Conservation (phyloP, 2,888 invertebrate species). For the Heliconius cydno region DNA sequence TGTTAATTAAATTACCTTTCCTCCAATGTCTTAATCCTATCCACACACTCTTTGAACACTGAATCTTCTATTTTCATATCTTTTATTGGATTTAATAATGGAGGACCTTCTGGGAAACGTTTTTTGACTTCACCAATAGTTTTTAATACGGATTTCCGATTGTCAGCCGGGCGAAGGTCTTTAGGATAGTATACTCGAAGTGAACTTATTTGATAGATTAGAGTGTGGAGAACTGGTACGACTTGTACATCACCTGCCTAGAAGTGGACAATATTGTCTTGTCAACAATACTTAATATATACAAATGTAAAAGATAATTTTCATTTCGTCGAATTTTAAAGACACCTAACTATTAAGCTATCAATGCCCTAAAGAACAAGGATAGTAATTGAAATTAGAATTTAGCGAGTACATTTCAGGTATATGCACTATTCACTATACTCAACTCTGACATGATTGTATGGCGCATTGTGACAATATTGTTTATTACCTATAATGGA, state of each 20-base stretch:
- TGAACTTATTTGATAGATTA: constrained; percentile 94
- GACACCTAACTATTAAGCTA: too few species aligned
- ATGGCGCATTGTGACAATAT: too few species aligned
- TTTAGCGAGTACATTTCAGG: too few species aligned
- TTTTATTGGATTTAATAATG: constrained; percentile 94
- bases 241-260: constrained; percentile 94
- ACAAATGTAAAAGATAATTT: neutral
- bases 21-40: constrained; percentile 92
- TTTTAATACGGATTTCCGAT: constrained; percentile 92
- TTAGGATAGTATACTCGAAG: constrained; percentile 95
- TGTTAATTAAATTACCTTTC: constrained; percentile 79
- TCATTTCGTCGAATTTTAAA: too few species aligned
- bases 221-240: constrained; percentile 91
- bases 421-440: too few species aligned
- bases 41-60: constrained; percentile 90
- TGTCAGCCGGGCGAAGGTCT: constrained; percentile 93
- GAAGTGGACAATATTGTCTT: constrained; percentile 23
- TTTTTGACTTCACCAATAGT: constrained; percentile 94
- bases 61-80: constrained; percentile 97
- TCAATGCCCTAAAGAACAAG: too few species aligned
- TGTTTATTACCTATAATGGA: too few species aligned
- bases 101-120: constrained; percentile 94
- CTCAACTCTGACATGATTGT: too few species aligned
- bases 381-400: too few species aligned
- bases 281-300: too few species aligned